Conservation (phyloP, 2,797 vertebrate species). For the Babyrousa celebensis region DNA sequence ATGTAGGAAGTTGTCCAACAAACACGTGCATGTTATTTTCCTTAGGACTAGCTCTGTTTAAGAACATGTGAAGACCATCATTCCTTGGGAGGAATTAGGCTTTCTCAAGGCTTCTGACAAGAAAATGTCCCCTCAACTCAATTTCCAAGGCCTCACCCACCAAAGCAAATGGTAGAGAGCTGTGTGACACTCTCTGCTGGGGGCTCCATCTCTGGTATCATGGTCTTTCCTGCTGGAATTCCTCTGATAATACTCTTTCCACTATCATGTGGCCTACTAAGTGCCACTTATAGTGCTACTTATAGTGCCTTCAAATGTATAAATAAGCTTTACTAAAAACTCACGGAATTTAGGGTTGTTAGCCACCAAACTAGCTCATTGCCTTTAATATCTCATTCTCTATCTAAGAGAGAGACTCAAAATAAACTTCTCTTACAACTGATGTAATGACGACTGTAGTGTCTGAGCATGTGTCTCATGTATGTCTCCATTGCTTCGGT, state of each 20-base stretch:
- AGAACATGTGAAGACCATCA: background rate
- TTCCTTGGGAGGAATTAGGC: background rate
- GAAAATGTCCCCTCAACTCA: background rate
- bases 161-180: background rate
- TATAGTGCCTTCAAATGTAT: background rate
- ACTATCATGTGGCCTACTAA: background rate
- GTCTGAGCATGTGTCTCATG: background rate
- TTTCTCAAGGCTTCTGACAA: background rate
- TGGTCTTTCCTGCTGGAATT: background rate
- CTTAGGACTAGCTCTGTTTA: background rate
- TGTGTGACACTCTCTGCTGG: background rate
- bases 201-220: background rate
- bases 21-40: background rate
- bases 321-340: background rate
- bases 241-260: background rate
- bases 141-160: background rate
- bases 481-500: background rate
- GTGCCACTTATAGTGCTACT: no score
- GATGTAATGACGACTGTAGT: background rate
- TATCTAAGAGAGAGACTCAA: background rate
- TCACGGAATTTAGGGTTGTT: background rate
- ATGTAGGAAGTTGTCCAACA: background rate
- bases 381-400: constrained; percentile 6
- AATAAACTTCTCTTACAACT: constrained; percentile 5
- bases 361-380: background rate